Evolutionary conservation across 2,113 vertebrate genomes (phyloP).

Genomic region (Dromiciops gliroides): DNA sequence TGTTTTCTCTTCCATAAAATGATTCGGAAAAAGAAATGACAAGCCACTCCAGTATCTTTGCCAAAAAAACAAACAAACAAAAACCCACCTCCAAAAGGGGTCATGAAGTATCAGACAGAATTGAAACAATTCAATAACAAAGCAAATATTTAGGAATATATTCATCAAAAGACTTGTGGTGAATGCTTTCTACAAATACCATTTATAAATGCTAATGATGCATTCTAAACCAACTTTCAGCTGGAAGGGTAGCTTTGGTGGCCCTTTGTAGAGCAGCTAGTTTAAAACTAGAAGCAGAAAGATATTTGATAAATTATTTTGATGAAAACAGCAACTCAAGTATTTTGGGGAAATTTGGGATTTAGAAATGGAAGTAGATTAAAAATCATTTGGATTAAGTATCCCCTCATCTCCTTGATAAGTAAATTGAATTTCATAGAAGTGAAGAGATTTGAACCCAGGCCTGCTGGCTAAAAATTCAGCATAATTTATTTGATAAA

Average conservation of each 20-base stretch:
- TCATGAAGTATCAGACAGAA: too few relatives aligned
- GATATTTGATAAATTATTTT: conserved; percentile 58
- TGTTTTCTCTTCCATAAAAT: too few relatives aligned
- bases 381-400: background rate
- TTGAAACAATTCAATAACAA: too few relatives aligned
- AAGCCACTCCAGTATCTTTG: too few relatives aligned
- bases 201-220: conserved; percentile 56
- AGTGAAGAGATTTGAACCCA: background rate
- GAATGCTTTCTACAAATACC: conserved; percentile 29
- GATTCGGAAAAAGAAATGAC: too few relatives aligned
- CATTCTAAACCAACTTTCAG: conserved; percentile 44
- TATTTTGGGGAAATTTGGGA: conserved; percentile 29
- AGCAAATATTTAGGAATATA: background rate
- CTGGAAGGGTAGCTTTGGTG: conserved; percentile 43
- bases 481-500: background rate
- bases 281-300: conserved; percentile 44
- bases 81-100: too few relatives aligned
- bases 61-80: too few relatives aligned
- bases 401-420: background rate
- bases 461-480: background rate
- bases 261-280: conserved; percentile 46
- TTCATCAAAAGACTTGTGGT: background rate
- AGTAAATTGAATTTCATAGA: background rate
- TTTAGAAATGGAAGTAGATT: conserved; percentile 33
- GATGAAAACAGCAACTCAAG: conserved; percentile 60